phyloP scores from a whole-genome alignment of 2,113 vertebrate genomes.

The Toxostoma redivivum region DNA sequence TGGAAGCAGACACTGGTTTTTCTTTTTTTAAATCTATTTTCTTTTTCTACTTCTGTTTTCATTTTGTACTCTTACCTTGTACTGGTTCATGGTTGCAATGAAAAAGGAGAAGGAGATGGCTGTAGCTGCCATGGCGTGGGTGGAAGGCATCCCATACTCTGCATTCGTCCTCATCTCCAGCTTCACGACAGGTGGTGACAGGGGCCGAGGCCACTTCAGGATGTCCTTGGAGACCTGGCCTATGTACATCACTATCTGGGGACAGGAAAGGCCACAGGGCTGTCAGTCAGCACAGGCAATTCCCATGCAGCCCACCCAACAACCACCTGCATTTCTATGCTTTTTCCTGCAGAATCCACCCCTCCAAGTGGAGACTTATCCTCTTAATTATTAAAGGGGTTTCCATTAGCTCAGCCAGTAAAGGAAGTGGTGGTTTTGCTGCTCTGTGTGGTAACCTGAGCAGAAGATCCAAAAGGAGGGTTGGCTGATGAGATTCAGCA shows the following conservation, averaged over 20 bases:
- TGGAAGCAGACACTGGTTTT: neutral
- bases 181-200: slow-evolving; percentile 88
- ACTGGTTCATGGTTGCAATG: slow-evolving; percentile 77
- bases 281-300: neutral
- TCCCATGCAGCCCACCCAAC: neutral
- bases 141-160: slow-evolving; percentile 94
- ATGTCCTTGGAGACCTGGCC: slow-evolving; percentile 93
- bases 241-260: slow-evolving; percentile 92
- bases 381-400: slow-evolving; percentile 42
- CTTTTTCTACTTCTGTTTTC: neutral
- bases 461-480: neutral
- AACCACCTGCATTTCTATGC: neutral
- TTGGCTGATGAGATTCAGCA: neutral
- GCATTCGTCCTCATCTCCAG: slow-evolving; percentile 83
- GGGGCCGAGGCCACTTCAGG: slow-evolving; percentile 90
- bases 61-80: slow-evolving; percentile 77
- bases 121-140: slow-evolving; percentile 93
- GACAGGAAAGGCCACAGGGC: neutral
- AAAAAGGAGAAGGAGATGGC: slow-evolving; percentile 90
- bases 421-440: neutral
- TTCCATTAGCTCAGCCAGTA: neutral
- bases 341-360: neutral
- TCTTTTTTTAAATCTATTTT: neutral
- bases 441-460: neutral
- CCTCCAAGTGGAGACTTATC: neutral